Conservation (phyloP, 2,888 invertebrate species). For the Cheilosia grossa region DNA sequence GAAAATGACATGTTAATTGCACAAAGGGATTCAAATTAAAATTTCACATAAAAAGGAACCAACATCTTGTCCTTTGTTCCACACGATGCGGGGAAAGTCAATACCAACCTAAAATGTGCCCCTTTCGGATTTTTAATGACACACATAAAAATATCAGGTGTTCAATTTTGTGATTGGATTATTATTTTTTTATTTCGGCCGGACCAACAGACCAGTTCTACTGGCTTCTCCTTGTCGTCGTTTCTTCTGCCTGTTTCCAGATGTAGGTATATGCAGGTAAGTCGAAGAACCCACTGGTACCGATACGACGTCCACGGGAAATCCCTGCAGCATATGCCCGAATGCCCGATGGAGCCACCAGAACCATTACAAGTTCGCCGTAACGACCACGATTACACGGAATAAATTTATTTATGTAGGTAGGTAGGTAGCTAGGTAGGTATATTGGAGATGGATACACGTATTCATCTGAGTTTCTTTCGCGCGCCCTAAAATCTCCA, state of each 20-base stretch:
- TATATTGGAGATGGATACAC: background rate
- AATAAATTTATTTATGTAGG: slow-evolving; percentile 25
- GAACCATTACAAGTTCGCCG: slow-evolving; percentile 45
- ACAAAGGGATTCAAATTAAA: slow-evolving; percentile 53
- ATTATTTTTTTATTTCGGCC: slow-evolving; percentile 24
- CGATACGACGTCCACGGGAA: slow-evolving; percentile 7
- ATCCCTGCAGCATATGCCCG: background rate
- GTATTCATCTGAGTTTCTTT: slow-evolving; percentile 51
- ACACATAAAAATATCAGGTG: slow-evolving; percentile 73
- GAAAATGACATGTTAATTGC: slow-evolving; percentile 62
- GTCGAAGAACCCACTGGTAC: slow-evolving; percentile 34
- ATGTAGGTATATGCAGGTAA: slow-evolving; percentile 10
- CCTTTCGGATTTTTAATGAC: slow-evolving; percentile 64
- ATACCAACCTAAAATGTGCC: slow-evolving; percentile 29
- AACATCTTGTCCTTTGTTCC: slow-evolving; percentile 21
- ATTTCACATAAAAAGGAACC: slow-evolving; percentile 33
- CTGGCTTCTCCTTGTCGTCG: background rate
- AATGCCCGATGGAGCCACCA: slow-evolving; percentile 15
- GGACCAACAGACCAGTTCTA: slow-evolving; percentile 54
- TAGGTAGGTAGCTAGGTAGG: slow-evolving; percentile 1
- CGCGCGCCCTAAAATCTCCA: slow-evolving; percentile 46
- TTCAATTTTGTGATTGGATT: slow-evolving; percentile 72
- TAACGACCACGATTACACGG: slow-evolving; percentile 54
- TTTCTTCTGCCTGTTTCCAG: slow-evolving; percentile 5
- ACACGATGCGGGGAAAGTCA: slow-evolving; percentile 19